Evolutionary conservation across 2,113 vertebrate species (phyloP), one percentile per base, ranked within the genome.

Genomic region (Pedionomus torquatus): DNA sequence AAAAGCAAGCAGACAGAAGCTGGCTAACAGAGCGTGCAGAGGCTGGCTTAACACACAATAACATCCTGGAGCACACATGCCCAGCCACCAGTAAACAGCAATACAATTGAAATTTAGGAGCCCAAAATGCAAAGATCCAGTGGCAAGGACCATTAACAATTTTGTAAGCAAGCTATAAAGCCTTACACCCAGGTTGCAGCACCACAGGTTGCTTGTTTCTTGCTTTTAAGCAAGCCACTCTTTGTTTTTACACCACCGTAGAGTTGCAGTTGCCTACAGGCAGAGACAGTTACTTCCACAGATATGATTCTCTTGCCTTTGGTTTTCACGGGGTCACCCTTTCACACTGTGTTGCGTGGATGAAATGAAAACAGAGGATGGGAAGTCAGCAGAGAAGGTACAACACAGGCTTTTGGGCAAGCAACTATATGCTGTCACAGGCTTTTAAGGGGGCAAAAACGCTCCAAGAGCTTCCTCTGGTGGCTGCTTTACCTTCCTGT

Each of bases 21-120:
- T 39, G 86, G 44, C 25, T 70, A 65, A 46, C 7, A 31, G 8
- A 72, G 41, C 1, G 1, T 5, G 17, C n/a, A 54, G 2, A 48
- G 13, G 12, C 54, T 52, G n/a, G 13, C n/a, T 65, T 46, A 70
- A 64, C 7, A 54, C 2, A 28, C 0, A 0, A 18, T 35, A 21
- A 84, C 70, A 39, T 26, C 30, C 44, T 70, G 46, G 63, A 85
- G 13, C 52, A 49, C 57, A 65, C 20, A 8, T 2, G 5, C 21
- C 1, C 1, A 89, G 21, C 5, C n/a, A 37, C 21, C 18, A 61
- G 28, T 20, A 52, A 78, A 71, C 2, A n/a, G 39, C 28, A 54
- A 25, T 0, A 1, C 4, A 70, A 63, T 3, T 3, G 0, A 57
- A 55, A 60, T 74, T 78, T 84, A 71, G 63, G 66, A 91, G 3